Evolutionary conservation across 2,888 invertebrate species (phyloP), one percentile per base, ranked within the genome.

Genomic region (Salpingus planirostris): DNA sequence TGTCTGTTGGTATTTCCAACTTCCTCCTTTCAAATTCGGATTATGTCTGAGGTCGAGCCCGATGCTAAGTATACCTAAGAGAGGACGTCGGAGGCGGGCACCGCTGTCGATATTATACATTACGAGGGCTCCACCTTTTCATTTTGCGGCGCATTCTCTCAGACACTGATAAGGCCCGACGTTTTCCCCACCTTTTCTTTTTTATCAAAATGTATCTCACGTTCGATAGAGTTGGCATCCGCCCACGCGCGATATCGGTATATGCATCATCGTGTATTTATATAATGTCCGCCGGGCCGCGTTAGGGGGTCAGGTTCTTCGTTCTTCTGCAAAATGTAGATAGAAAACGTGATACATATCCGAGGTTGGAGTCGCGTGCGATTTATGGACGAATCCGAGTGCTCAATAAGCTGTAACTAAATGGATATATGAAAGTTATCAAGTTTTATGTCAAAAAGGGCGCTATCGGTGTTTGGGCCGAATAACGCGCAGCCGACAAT

Each of bases 211-310:
- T 54, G 46, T 50, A 56, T 56, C 55, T 56, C 54, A 54, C 53
- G 54, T 54, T 54, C 55, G 52, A 56, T 57, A 55, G 46, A 46
- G 54, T 52, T 52, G 50, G 50, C 52, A 53, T 49, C 51, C 54
- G 50, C 54, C 55, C 49, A 54, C 55, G 44, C 49, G 41, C 38
- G 48, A 48, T 57, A 55, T 54, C 56, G 44, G 45, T 14, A 43
- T 42, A 55, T 56, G 54, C 51, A 57, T 57, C 55, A 55, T 49
- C 53, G 39, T 52, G 52, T 51, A 54, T 54, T 55, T 56, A 54
- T 56, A 54, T 52, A 54, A 55, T 54, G 54, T 54, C 54, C 54
- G 49, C 39, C 21, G 40, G 35, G 27, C 27, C 29, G 32, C 29
- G 18, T 12, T 44, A 49, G 49, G 52, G 49, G 52, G 52, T 50